Conservation (phyloP, 53 echinoderm and acorn worm species). For the Echinarachnius parma region DNA sequence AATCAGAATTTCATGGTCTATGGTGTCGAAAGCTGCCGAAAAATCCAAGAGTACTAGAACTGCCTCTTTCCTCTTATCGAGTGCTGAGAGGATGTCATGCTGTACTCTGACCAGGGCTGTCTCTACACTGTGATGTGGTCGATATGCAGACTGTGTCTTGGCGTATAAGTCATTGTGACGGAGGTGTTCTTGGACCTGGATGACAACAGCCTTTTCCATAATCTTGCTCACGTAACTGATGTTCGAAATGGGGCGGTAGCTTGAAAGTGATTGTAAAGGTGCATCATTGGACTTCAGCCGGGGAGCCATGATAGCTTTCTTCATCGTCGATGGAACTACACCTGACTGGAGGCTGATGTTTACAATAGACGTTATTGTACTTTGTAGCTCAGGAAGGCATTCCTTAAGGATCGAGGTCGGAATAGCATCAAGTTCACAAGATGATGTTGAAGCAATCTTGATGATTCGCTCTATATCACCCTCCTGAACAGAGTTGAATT, state of each 20-base stretch:
- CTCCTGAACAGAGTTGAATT: too few relatives aligned
- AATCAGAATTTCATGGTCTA: slow-evolving; percentile 47
- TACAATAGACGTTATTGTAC: too few relatives aligned
- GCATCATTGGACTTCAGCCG: slow-evolving; percentile 27
- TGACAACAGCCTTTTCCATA: slow-evolving; percentile 22
- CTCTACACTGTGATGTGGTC: slow-evolving; percentile 12
- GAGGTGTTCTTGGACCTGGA: slow-evolving; percentile 25
- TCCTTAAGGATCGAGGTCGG: too few relatives aligned
- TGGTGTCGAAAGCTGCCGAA: slow-evolving; percentile 43
- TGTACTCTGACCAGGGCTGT: slow-evolving; percentile 36
- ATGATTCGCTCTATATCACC: too few relatives aligned
- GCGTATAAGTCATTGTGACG: slow-evolving; percentile 9
- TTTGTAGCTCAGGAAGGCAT: too few relatives aligned
- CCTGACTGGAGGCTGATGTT: slow-evolving; percentile 29
- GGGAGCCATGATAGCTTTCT: slow-evolving; percentile 40
- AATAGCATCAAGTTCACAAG: too few relatives aligned
- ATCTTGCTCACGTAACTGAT: slow-evolving; percentile 42
- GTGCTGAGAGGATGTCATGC: slow-evolving; percentile 29
- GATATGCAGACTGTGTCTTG: slow-evolving; percentile 40
- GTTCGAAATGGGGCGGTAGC: slow-evolving; percentile 57
- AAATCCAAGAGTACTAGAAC: slow-evolving; percentile 36
- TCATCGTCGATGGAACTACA: slow-evolving; percentile 36
- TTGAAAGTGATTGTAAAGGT: slow-evolving; percentile 17
- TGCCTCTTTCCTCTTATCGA: slow-evolving; percentile 10
- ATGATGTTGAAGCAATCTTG: too few relatives aligned